Evolutionary conservation across 2,888 invertebrate genomes (phyloP).

Genomic region (Helleia helle): DNA sequence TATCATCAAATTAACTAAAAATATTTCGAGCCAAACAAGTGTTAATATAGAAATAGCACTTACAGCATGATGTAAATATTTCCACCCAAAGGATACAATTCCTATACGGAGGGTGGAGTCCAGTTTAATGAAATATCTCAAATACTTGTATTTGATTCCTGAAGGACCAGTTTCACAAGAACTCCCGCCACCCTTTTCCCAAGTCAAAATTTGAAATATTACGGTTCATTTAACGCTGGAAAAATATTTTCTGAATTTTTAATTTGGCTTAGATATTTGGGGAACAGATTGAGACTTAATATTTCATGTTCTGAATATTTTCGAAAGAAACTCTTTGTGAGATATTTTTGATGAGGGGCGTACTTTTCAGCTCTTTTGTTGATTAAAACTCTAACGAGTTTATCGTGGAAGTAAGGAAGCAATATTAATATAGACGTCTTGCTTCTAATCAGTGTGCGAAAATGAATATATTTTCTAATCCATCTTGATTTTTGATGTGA

Average conservation of each 20-base stretch:
- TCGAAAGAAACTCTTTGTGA: constrained; percentile 29
- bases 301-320: constrained; percentile 27
- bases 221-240: constrained; percentile 27
- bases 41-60: constrained; percentile 6
- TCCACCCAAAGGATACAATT: neutral
- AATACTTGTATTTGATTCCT: constrained; percentile 61
- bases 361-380: constrained; percentile 16
- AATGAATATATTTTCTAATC: too few species aligned
- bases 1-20: neutral
- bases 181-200: constrained; percentile 14
- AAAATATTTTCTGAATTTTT: constrained; percentile 36
- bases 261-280: constrained; percentile 45
- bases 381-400: constrained; percentile 11
- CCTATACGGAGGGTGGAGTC: constrained; percentile 25
- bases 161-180: constrained; percentile 31
- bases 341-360: constrained; percentile 18
- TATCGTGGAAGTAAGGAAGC: neutral
- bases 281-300: constrained; percentile 38
- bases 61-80: neutral
- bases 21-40: constrained; percentile 2
- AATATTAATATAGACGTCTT: too few species aligned
- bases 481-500: too few species aligned
- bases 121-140: constrained; percentile 60
- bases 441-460: too few species aligned
- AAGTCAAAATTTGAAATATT: constrained; percentile 4